Percentiles rank a stretch among this genome's conserved stretches.
phyloP scores from a whole-genome alignment of 2,797 vertebrate species.

The Mormyrus hasselquistii region DNA sequence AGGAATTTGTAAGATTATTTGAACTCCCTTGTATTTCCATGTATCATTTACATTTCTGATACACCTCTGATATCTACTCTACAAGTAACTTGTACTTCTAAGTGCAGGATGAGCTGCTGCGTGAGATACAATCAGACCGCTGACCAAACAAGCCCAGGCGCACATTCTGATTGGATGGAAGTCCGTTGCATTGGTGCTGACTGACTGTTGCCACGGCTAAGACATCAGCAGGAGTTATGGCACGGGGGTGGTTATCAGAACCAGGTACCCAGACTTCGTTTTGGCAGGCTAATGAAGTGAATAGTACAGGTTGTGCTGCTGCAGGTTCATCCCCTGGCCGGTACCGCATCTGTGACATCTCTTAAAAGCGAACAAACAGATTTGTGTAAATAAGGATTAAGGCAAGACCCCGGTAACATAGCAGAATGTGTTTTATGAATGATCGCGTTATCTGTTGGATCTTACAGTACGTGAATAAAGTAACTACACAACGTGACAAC shows the following conservation, averaged over 20 bases:
- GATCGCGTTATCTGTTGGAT: neutral
- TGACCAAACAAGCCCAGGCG: neutral
- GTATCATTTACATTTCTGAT: neutral
- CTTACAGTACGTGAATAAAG: neutral
- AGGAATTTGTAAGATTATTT: neutral
- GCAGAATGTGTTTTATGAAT: neutral
- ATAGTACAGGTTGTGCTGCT: neutral
- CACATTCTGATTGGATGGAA: neutral
- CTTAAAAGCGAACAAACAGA: neutral
- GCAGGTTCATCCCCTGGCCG: neutral
- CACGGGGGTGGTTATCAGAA: neutral
- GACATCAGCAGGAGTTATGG: neutral
- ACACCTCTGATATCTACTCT: neutral
- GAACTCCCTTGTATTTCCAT: neutral
- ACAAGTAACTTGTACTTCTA: neutral
- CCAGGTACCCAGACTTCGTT: neutral
- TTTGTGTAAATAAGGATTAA: neutral
- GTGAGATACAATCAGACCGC: neutral
- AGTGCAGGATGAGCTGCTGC: neutral
- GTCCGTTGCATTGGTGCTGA: neutral
- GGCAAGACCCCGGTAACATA: neutral
- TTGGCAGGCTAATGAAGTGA: neutral
- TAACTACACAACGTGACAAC: neutral
- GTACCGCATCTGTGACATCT: neutral
- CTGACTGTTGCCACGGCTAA: neutral